Evolutionary conservation across 2,113 vertebrate species (phyloP).

Genomic region (Pardalotus punctatus): DNA sequence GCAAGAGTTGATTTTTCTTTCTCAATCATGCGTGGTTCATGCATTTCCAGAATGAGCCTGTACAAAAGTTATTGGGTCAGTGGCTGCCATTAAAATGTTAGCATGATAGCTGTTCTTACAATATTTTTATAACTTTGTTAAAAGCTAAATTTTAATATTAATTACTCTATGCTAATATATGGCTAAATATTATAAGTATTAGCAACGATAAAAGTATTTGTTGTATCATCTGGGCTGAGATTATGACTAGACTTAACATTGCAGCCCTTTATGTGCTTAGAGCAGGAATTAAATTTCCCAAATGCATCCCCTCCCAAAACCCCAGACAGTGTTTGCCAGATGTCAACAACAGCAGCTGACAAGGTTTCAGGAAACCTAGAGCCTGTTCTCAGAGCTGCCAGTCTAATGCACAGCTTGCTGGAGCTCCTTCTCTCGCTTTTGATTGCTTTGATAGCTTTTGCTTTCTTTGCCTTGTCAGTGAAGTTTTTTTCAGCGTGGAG

Average conservation of each 20-base stretch:
- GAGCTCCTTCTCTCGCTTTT: not conserved
- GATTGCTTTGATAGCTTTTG: not conserved
- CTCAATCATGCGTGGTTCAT: not conserved
- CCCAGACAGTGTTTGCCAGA: not conserved
- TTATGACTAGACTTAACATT: not conserved
- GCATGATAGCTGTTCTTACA: not conserved
- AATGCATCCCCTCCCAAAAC: not conserved
- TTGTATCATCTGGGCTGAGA: not conserved
- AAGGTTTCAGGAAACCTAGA: not conserved
- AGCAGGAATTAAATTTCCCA: not conserved
- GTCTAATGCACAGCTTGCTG: not conserved
- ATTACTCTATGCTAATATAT: not conserved
- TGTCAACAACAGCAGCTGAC: not conserved
- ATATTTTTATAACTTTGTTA: not conserved
- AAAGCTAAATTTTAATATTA: not conserved
- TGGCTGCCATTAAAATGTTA: not conserved
- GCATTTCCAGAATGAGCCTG: not conserved
- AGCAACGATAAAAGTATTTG: not conserved
- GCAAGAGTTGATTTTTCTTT: not conserved
- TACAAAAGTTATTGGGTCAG: not conserved
- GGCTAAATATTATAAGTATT: not conserved
- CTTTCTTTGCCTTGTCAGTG: not conserved
- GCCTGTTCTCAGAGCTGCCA: not conserved
- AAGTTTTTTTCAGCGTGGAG: not conserved
- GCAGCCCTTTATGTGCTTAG: not conserved